Evolutionary conservation across 2,113 vertebrate genomes (phyloP).

Genomic region (Nipponia nippon): DNA sequence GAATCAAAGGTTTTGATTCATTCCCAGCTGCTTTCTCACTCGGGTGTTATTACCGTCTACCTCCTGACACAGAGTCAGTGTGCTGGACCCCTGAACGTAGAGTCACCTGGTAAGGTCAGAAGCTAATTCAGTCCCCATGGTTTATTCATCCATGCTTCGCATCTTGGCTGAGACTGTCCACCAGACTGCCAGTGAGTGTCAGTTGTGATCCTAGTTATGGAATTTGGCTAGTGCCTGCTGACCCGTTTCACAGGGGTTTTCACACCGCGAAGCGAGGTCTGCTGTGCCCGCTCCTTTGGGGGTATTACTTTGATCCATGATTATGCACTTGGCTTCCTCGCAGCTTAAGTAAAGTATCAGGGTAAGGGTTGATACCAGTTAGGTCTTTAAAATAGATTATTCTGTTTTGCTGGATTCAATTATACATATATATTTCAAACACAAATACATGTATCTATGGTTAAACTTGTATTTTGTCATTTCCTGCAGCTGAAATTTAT

Average conservation of each 20-base stretch:
- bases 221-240: neutral
- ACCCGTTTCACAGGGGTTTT: neutral
- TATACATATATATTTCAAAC: neutral
- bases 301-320: neutral
- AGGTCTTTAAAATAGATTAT: neutral
- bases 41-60: neutral
- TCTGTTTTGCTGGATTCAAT: constrained; percentile 10
- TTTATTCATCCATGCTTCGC: neutral
- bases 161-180: neutral
- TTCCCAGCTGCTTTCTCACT: neutral
- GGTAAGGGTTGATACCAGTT: neutral
- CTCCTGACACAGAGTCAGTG: fast-evolving
- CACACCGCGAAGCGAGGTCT: fast-evolving
- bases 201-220: fast-evolving
- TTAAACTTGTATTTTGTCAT: constrained; percentile 29
- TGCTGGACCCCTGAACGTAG: neutral
- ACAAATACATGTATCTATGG: neutral
- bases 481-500: constrained; percentile 53
- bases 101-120: neutral
- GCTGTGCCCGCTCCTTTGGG: neutral
- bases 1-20: neutral
- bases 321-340: neutral
- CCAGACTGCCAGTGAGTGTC: neutral
- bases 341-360: neutral
- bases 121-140: neutral